phyloP scores from a whole-genome alignment of 2,113 vertebrate species.

The Pholis gunnellus region DNA sequence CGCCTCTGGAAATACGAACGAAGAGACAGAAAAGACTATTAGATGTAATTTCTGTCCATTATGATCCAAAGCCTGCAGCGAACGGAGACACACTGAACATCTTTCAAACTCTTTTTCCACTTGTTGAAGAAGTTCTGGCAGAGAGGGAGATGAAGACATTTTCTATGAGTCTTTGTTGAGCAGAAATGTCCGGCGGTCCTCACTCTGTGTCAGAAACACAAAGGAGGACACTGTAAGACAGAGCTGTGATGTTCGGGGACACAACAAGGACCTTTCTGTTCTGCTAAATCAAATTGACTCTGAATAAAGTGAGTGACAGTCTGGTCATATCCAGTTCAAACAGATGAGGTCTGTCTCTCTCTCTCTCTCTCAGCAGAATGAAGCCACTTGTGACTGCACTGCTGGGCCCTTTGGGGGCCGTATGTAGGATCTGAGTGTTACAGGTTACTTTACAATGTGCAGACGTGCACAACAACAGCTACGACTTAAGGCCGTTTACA shows the following conservation, averaged over 20 bases:
- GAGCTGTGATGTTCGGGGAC: constrained; percentile 33
- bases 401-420: not conserved
- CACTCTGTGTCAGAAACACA: constrained; percentile 58
- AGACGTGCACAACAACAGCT: not conserved
- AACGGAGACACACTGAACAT: constrained; percentile 49
- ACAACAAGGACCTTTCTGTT: constrained; percentile 78
- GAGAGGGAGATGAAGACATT: constrained; percentile 42
- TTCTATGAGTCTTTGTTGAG: constrained; percentile 71
- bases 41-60: constrained; percentile 55
- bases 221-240: constrained; percentile 66
- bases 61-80: constrained; percentile 43
- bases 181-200: constrained; percentile 45
- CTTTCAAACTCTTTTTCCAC: constrained; percentile 38
- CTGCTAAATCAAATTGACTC: constrained; percentile 53
- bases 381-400: constrained; percentile 4
- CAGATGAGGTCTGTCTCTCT: constrained; percentile 50
- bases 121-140: constrained; percentile 22
- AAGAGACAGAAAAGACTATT: constrained; percentile 36
- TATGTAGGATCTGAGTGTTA: not conserved
- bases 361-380: constrained; percentile 13
- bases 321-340: not conserved
- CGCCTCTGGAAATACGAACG: constrained; percentile 32
- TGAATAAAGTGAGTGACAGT: constrained; percentile 28
- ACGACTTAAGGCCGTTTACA: not conserved
- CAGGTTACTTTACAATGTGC: not conserved